Evolutionary conservation across 2,888 invertebrate species (phyloP), one percentile per base, ranked within the genome.

Genomic region (Athalia rosae): DNA sequence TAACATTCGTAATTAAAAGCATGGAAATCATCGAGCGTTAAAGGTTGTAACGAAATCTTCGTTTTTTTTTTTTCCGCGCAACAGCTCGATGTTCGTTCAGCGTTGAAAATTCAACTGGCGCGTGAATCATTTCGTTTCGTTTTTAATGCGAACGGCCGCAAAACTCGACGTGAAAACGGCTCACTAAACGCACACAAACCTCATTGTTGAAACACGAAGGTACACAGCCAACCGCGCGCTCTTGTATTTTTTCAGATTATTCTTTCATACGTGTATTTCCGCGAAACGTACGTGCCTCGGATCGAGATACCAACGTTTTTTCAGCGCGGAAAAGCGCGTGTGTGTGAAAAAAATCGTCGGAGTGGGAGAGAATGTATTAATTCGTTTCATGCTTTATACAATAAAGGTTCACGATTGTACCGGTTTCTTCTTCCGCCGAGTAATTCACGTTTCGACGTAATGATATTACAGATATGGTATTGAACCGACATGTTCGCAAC

Each of bases 51-150:
- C 67, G 50, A 67, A 50, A 67, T 67, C 28, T 50, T 67, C 50
- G 64, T n/a, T n/a, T n/a, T n/a, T 28, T 28, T 28, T n/a, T 28
- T 28, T 28, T 28, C 28, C 28, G 28, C 28, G 28, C 28, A 28
- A 28, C 28, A 67, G 48, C 67, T 50, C 50, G 48, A 50, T 28
- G 13, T 28, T 67, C 15, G 67, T 67, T 28, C 13, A 67, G 41
- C 67, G 50, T 48, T 67, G 67, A 67, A 67, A 67, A 67, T 67
- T 67, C 67, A 67, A 67, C 50, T 48, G 67, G 67, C 67, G 50
- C 67, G 67, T 67, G 50, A 67, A 67, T 67, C 67, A 67, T 67
- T 53, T 67, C 67, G 67, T 67, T 67, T 50, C 50, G 28, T 48
- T 67, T 53, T 67, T 67, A 67, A 67, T 67, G 67, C 67, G 67